Evolutionary conservation across 1,140 invertebrate genomes (phyloP), one percentile per base, ranked within the genome.

Genomic region (Coelopa frigida): DNA sequence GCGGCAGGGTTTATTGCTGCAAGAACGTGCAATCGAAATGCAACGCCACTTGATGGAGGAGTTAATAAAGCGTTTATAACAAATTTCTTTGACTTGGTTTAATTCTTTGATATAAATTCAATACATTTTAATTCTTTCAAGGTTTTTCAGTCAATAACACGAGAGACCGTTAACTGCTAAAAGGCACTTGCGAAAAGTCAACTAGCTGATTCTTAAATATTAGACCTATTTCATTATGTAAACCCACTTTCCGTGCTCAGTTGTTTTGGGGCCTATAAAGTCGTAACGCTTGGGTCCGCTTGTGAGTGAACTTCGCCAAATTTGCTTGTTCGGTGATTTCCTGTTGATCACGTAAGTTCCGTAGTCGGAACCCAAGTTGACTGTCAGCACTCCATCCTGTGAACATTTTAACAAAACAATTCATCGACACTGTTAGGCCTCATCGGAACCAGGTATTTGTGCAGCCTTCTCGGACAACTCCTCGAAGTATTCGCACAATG

Each of bases 281-380:
- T 98, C 92, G 70, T 94, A 98, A 43, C 94, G 75, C 72, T 96
- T 96, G 2, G 94, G 94, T 6, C 94, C 94, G 63, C 89, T 94
- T 11, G 73, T 75, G 2, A 94, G 94, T 5, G 93, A 97, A 50
- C 94, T 97, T 0, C 98, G 72, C 94, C 94, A 98, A 52, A 98
- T 94, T 72, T 98, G 95, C 70, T 83, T 85, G 68, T 98, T 98
- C 22, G 94, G 94, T 11, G 84, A 82, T 71, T 98, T 94, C 53
- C 94, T 84, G 72, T 98, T 98, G 58, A 98, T 94, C 1, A 98
- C 94, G 73, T 98, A 98, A 10, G 85, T 94, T 14, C 94, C 94
- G 71, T 82, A 71, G 2, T 74, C 53, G 10, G 76, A 50, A 8
- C 87, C 89, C 54, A 98, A 76, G 46, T 84, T 80, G 1, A 97